Conservation (phyloP, 2,113 vertebrate genomes). For the Silurus glanis region DNA sequence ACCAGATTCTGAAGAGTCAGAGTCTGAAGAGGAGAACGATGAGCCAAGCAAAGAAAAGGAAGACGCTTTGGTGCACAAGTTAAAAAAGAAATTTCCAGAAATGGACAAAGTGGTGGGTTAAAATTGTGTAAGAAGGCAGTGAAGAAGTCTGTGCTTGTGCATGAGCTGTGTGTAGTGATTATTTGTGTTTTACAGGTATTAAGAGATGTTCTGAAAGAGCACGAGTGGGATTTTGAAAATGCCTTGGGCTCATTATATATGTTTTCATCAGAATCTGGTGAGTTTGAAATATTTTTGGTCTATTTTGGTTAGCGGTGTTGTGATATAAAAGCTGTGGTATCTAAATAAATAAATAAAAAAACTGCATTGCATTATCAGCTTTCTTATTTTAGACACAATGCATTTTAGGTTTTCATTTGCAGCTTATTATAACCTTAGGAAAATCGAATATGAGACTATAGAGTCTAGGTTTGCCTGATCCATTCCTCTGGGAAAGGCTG, state of each 20-base stretch:
- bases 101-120: conserved; percentile 84
- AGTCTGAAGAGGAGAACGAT: conserved; percentile 59
- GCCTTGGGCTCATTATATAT: conserved; percentile 82
- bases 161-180: not conserved
- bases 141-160: not conserved
- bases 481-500: not conserved
- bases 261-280: conserved; percentile 82
- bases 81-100: conserved; percentile 85
- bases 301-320: not conserved
- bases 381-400: not conserved
- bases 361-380: not conserved
- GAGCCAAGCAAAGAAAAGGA: conserved; percentile 79
- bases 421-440: not conserved
- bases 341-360: too few relatives aligned
- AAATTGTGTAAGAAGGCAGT: not conserved
- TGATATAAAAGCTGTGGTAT: not conserved
- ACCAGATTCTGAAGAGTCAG: conserved; percentile 45
- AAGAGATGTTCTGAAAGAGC: conserved; percentile 85
- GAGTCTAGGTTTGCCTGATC: not conserved
- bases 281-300: not conserved
- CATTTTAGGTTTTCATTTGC: not conserved
- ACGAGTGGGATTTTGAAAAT: conserved; percentile 87
- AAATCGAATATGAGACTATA: not conserved
- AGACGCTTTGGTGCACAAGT: conserved; percentile 80
- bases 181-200: conserved; percentile 76